Percentiles rank a stretch among this genome's conserved stretches.
Conservation (phyloP, 1,140 invertebrate species). For the Ceratina japonica region DNA sequence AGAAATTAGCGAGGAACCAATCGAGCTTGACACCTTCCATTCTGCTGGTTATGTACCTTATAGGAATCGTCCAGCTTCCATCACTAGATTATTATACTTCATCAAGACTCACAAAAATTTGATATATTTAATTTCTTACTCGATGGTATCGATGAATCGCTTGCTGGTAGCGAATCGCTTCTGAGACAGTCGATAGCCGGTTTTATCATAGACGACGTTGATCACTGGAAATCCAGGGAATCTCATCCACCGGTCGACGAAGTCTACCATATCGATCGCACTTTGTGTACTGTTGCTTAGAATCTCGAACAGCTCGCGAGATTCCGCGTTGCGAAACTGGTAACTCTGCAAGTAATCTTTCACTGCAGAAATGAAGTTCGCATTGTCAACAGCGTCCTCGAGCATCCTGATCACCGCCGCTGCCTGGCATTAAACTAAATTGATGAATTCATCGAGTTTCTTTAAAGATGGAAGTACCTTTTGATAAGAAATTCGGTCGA, state of each 20-base stretch:
- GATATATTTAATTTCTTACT: slow-evolving; percentile 14
- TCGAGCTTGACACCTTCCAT: slow-evolving; percentile 72
- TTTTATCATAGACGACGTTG: slow-evolving; percentile 76
- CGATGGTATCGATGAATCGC: slow-evolving; percentile 7
- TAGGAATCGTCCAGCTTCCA: slow-evolving; percentile 86
- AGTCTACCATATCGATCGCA: slow-evolving; percentile 68
- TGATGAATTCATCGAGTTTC: background rate
- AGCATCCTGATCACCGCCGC: slow-evolving; percentile 92
- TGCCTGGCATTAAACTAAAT: slow-evolving; percentile 80
- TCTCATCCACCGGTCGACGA: slow-evolving; percentile 93
- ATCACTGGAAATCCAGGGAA: slow-evolving; percentile 94
- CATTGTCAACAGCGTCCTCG: slow-evolving; percentile 87
- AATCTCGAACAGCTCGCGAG: slow-evolving; percentile 85
- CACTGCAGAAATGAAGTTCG: slow-evolving; percentile 86
- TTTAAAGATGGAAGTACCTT: slow-evolving; percentile 82
- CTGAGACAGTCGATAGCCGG: slow-evolving; percentile 82
- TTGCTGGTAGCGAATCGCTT: slow-evolving; percentile 81
- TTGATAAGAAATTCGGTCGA: slow-evolving; percentile 92
- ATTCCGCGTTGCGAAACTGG: slow-evolving; percentile 87
- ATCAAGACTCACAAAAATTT: background rate
- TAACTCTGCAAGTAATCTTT: slow-evolving; percentile 85
- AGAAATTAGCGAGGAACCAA: slow-evolving; percentile 81
- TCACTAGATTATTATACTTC: slow-evolving; percentile 3
- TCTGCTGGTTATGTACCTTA: slow-evolving; percentile 84
- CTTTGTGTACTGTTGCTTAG: background rate